A percentile compares a stretch with the other conserved stretches of the same genome.
These are phyloP conservation scores for Corvus hawaiiensis DNA, from an alignment of 2,113 vertebrate genomes.

Conservation along the genomic window DNA sequence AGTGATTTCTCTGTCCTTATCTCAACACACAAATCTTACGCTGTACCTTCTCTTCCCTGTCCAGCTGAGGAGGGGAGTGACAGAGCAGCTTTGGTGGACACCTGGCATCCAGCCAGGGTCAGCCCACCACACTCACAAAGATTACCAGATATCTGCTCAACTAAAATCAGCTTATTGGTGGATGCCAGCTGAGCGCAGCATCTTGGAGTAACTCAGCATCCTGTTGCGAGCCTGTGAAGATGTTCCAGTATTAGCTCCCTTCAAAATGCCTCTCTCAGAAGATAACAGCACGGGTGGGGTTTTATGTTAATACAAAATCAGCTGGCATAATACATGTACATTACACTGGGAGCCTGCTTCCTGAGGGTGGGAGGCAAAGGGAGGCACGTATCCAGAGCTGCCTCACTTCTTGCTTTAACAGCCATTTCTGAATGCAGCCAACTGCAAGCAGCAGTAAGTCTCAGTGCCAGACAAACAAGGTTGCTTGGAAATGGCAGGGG, in stretches of 20 bases:
- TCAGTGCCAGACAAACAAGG: not conserved
- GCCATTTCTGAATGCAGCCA: not conserved
- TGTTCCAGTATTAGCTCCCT: not conserved
- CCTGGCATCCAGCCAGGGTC: not conserved
- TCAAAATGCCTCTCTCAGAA: not conserved
- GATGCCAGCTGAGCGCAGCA: not conserved
- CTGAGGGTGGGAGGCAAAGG: not conserved
- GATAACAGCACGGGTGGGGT: not conserved
- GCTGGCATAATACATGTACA: not conserved
- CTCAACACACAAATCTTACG: not conserved
- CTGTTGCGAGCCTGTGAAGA: not conserved
- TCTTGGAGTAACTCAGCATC: not conserved
- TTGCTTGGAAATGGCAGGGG: not conserved
- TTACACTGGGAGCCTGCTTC: not conserved
- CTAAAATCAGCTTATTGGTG: not conserved
- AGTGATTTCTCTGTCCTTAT: not conserved
- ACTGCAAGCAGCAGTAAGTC: not conserved
- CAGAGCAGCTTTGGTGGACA: not conserved
- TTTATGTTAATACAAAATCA: not conserved
- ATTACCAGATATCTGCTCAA: constrained; percentile 39
- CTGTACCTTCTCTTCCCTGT: not conserved
- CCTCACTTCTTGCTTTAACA: not conserved
- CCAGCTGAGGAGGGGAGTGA: not conserved
- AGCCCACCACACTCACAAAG: not conserved
- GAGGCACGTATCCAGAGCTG: not conserved